phyloP scores from a whole-genome alignment of 2,113 vertebrate species.

The Holacanthus passer region DNA sequence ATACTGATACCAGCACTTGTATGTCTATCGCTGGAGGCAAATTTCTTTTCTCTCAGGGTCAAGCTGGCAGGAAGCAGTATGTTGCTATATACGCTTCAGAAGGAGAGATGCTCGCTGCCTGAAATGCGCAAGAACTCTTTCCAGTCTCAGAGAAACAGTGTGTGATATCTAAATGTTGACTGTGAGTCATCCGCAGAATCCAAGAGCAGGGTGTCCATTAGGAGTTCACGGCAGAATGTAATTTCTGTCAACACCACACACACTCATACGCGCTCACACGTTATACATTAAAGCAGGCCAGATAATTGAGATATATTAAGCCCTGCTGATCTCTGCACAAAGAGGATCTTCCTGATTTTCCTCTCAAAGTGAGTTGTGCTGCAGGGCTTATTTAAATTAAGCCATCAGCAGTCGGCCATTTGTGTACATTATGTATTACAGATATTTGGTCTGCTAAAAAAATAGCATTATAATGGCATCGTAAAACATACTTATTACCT shows the following conservation, averaged over 20 bases:
- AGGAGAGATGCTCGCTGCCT: neutral
- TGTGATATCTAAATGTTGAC: slow-evolving; percentile 4
- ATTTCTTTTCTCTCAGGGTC: neutral
- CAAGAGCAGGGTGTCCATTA: slow-evolving; percentile 25
- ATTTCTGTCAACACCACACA: slow-evolving; percentile 20
- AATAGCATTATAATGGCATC: neutral
- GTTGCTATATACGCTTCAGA: neutral
- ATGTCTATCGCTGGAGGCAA: neutral
- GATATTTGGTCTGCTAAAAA: slow-evolving; percentile 19
- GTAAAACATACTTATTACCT: neutral
- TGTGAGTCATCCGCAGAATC: slow-evolving; percentile 10
- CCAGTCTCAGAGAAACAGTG: neutral
- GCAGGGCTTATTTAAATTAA: slow-evolving; percentile 31
- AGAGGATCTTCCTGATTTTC: slow-evolving; percentile 16
- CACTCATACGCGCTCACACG: neutral
- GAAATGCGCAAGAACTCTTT: neutral
- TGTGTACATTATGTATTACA: slow-evolving; percentile 18
- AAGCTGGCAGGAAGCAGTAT: neutral
- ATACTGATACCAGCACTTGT: neutral
- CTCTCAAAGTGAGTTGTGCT: slow-evolving; percentile 28
- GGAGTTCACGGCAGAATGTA: slow-evolving; percentile 9
- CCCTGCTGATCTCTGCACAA: neutral
- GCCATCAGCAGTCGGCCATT: slow-evolving; percentile 9
- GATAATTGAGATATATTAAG: slow-evolving; percentile 42
- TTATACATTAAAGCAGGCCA: neutral